Conservation (phyloP, 1,140 invertebrate genomes). For the Drosophila ironensis region DNA sequence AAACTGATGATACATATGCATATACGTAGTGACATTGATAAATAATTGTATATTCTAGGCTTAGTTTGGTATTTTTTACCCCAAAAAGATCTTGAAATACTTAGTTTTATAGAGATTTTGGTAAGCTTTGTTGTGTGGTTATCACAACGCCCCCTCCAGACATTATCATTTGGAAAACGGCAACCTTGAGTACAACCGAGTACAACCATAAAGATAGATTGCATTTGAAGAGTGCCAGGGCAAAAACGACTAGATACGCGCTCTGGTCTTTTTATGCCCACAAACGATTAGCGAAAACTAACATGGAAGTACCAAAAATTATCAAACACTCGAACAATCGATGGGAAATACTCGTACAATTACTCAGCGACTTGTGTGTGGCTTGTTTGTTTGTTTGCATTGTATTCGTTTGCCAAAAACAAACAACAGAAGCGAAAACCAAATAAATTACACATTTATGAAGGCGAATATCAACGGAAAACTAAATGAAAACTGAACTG, state of each 20-base stretch:
- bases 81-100: not conserved
- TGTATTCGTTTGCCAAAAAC: not conserved
- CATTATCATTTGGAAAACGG: not conserved
- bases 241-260: not conserved
- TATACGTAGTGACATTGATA: too few relatives aligned
- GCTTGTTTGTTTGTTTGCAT: not conserved
- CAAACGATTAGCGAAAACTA: not conserved
- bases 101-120: not conserved
- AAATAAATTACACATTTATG: slow-evolving; percentile 5
- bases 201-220: slow-evolving; percentile 2
- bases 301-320: not conserved
- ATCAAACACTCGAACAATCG: not conserved
- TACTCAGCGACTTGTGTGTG: not conserved
- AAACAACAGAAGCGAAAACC: slow-evolving; percentile 6
- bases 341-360: not conserved
- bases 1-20: not conserved
- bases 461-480: too few relatives aligned
- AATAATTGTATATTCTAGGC: too few relatives aligned
- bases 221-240: not conserved
- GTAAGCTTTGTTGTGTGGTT: too few relatives aligned
- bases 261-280: not conserved
- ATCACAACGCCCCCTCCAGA: not conserved
- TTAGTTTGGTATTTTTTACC: too few relatives aligned
- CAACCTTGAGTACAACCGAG: not conserved
- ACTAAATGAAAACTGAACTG: not conserved